Percentiles rank a stretch among this genome's conserved stretches.
Evolutionary conservation across 2,888 invertebrate species (phyloP).

Genomic region (Rhamphomyia laevipes): DNA sequence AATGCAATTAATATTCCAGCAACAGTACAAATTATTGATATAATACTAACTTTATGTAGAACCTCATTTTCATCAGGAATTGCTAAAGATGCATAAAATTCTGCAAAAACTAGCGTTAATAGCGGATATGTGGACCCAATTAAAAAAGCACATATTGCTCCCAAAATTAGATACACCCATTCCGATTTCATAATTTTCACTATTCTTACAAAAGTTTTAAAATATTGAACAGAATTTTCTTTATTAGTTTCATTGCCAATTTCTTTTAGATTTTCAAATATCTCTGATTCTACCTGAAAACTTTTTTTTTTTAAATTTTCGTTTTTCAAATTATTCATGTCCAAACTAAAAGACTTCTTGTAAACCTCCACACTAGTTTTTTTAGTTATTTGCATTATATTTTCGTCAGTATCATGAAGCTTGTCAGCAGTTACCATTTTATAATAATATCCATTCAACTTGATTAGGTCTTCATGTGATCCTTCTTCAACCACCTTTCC

Average conservation of each 20-base stretch:
- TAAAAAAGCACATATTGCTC: slow-evolving; percentile 50
- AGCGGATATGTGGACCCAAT: slow-evolving; percentile 63
- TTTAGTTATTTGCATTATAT: slow-evolving; percentile 17
- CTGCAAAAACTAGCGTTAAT: slow-evolving; percentile 66
- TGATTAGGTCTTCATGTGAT: slow-evolving; percentile 58
- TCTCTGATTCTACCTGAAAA: slow-evolving; percentile 25
- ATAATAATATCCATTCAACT: slow-evolving; percentile 52
- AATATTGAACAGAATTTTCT: slow-evolving; percentile 31
- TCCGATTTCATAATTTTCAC: slow-evolving; percentile 55
- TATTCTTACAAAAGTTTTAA: slow-evolving; percentile 41
- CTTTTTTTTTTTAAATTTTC: slow-evolving; percentile 22
- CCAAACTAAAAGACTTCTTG: neutral
- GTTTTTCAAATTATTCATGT: neutral
- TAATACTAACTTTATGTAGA: slow-evolving; percentile 44
- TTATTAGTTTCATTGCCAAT: slow-evolving; percentile 11
- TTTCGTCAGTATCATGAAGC: slow-evolving; percentile 22
- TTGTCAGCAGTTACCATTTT: slow-evolving; percentile 46
- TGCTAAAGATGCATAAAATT: slow-evolving; percentile 61
- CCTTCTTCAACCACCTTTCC: slow-evolving; percentile 63
- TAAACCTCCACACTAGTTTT: neutral
- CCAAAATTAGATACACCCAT: slow-evolving; percentile 51
- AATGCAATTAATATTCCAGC: slow-evolving; percentile 54
- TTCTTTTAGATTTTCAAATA: slow-evolving; percentile 12
- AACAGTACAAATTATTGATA: slow-evolving; percentile 50
- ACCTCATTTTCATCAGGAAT: slow-evolving; percentile 45